These are phyloP conservation scores for Sarcophaga caerulescens DNA, from an alignment of 2,888 invertebrate genomes.

Conservation along the genomic window DNA sequence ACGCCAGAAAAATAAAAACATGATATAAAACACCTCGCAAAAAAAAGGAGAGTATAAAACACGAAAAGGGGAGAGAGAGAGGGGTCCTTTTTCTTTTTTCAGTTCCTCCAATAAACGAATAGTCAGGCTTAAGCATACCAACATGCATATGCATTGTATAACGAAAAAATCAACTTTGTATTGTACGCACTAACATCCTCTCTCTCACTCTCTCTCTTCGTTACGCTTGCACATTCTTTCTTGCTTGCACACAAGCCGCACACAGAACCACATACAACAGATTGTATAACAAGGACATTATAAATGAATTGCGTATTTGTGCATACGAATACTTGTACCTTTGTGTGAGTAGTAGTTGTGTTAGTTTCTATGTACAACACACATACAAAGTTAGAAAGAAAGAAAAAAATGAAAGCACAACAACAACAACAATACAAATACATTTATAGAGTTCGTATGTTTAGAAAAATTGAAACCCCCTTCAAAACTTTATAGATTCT, in stretches of 20 bases:
- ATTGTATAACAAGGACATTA: constrained; percentile 63
- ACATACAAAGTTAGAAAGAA: neutral
- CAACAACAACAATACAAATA: neutral
- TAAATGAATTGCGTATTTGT: constrained; percentile 48
- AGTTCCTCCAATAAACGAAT: neutral
- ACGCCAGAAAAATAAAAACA: constrained; percentile 73
- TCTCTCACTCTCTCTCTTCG: neutral
- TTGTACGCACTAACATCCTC: neutral
- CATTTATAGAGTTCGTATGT: neutral
- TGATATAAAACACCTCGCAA: constrained; percentile 59
- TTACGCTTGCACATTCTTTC: constrained; percentile 19
- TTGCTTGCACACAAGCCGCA: neutral
- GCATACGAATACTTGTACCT: neutral
- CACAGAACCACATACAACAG: constrained; percentile 39
- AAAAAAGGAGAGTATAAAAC: constrained; percentile 36
- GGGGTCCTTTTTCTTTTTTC: constrained; percentile 17
- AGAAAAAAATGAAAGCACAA: neutral
- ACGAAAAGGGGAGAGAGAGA: constrained; percentile 31
- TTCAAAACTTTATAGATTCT: constrained; percentile 33
- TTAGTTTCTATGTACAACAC: too few relatives aligned
- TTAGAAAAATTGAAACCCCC: constrained; percentile 29
- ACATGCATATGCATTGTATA: constrained; percentile 51
- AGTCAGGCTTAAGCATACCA: constrained; percentile 60
- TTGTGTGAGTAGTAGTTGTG: too few relatives aligned
- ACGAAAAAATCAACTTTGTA: too few relatives aligned